A percentile compares a stretch with the other conserved stretches of the same genome.
Conservation (phyloP, 2,113 vertebrate genomes). For the Silurus asotus region DNA sequence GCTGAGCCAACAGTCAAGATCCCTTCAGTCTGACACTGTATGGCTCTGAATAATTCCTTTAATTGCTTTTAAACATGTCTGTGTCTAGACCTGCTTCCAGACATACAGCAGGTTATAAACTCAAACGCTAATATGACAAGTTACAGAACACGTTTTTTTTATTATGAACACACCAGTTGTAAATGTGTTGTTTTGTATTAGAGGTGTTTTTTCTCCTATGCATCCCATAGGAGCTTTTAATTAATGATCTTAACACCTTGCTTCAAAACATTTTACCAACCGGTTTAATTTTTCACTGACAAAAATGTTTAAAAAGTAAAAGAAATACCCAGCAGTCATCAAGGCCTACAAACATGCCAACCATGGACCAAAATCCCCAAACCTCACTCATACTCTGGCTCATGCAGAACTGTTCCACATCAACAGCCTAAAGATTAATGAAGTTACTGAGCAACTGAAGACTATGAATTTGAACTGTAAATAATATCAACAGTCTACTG, state of each 20-base stretch:
- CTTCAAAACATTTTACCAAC: not conserved
- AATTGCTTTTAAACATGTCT: not conserved
- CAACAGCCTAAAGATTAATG: too few species aligned
- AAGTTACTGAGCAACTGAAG: too few species aligned
- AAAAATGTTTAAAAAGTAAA: not conserved
- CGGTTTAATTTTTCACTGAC: not conserved
- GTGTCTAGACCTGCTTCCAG: not conserved
- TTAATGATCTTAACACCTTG: not conserved
- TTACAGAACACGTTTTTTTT: not conserved
- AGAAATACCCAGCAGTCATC: not conserved
- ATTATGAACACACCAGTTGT: slow-evolving; percentile 43
- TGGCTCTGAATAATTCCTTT: not conserved
- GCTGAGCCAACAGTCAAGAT: not conserved
- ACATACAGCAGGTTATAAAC: not conserved
- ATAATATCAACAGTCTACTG: too few species aligned
- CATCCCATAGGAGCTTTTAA: not conserved
- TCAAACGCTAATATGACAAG: not conserved
- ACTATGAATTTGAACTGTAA: too few species aligned
- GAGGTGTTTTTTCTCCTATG: not conserved
- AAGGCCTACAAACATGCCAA: too few species aligned
- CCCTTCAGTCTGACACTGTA: not conserved
- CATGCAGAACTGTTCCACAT: too few species aligned
- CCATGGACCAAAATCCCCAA: too few species aligned
- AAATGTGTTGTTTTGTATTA: not conserved
- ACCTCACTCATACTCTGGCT: too few species aligned